Base-by-base conservation (phyloP, 2,888 invertebrate species). In the Elaeidobius kamerunicus region DNA sequence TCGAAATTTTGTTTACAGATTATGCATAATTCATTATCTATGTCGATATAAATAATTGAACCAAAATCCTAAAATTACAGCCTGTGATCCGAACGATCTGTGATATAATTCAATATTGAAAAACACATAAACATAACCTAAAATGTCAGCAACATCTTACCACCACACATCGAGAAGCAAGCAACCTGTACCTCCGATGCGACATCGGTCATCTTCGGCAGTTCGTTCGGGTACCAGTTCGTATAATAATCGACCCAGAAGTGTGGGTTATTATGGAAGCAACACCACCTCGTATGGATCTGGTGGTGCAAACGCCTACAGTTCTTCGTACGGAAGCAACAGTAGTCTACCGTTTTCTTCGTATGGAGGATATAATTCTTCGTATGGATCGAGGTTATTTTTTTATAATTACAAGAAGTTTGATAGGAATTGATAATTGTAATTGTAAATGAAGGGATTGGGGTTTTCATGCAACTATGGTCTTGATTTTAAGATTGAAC, bases 151-250 rank as follows among this genome's bases (percentile, higher is more conserved):
- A 4, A 14, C 50, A 3, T 56, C 56, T 12, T 57, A 38, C 34
- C 52, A 55, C 67, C 69, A 50, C 42, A 44, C 63, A 2, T 69
- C 66, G 51, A 64, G 67, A 35, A 66, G 65, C 45, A 69, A 66
- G 50, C 70, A 68, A 58, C 66, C 70, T 2, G 60, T 65, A 3
- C 61, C 68, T 5, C 67, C 69, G 4, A 45, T 65, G 12, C 66
- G 68, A n/a, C 46, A 66, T n/a, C 64, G 72, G n/a, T 72, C 73
- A 1, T 67, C 70, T 2, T 72, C 73, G 1, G 63, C 68, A 1
- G 63, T 66, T 14, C 61, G 70, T 41, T 66, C 63, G 35, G 32
- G 57, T 6, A 27, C 50, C n/a, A 44, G 51, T 19, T 62, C 67
- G 15, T 67, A 65, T 44, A 64, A 58, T 36, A 67, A 58, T 52